A percentile compares a stretch with the other conserved stretches of the same genome.
Evolutionary conservation across 1,140 invertebrate species (phyloP).

Genomic region (Nasonia giraulti): DNA sequence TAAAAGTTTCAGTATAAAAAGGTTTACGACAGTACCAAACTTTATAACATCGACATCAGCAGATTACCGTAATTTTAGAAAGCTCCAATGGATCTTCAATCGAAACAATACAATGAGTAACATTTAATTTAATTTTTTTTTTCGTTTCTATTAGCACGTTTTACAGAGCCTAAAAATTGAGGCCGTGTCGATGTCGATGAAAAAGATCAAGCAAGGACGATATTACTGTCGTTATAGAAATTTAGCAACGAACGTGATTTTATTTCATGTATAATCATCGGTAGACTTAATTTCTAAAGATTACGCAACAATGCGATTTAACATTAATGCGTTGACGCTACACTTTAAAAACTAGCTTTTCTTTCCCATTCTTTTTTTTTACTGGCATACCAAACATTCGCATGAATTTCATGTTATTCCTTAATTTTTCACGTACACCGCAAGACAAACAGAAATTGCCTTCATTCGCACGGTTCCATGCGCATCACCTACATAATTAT

Average conservation of each 20-base stretch:
- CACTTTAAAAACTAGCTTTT: constrained; percentile 56
- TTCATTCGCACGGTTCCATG: constrained; percentile 58
- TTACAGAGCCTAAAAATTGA: background rate
- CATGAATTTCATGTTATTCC: constrained; percentile 39
- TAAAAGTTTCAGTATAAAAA: constrained; percentile 47
- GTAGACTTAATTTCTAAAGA: constrained; percentile 57
- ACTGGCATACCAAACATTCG: constrained; percentile 59
- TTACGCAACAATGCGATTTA: constrained; percentile 60
- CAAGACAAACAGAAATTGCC: constrained; percentile 41
- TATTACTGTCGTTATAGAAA: constrained; percentile 20
- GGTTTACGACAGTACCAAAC: constrained; percentile 38
- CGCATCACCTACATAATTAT: constrained; percentile 46
- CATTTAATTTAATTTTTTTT: constrained; percentile 24
- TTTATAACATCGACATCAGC: constrained; percentile 33
- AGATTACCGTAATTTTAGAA: background rate
- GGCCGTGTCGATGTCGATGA: constrained; percentile 54
- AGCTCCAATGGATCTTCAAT: background rate
- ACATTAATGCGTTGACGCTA: constrained; percentile 58
- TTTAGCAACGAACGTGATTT: constrained; percentile 52
- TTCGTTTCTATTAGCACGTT: background rate
- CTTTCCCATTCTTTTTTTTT: constrained; percentile 36
- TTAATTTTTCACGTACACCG: constrained; percentile 58
- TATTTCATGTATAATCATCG: constrained; percentile 44
- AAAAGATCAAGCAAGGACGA: constrained; percentile 53
- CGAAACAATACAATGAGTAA: constrained; percentile 29